Evolutionary conservation across 2,113 vertebrate genomes (phyloP), one percentile per base, ranked within the genome.

Genomic region (Sceloporus tristichus): DNA sequence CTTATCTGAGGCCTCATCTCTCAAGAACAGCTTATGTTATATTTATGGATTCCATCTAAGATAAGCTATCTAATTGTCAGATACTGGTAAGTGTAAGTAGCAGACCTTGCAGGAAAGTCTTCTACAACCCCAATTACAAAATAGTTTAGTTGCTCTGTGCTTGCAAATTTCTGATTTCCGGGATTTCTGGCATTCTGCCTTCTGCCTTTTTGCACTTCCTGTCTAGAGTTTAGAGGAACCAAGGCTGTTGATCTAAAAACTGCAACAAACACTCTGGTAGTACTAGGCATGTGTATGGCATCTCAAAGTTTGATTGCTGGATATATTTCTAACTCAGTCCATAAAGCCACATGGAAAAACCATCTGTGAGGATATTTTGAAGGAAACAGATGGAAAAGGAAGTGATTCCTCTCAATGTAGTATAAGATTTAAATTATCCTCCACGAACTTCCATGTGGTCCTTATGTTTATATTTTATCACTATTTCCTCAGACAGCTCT

Each of bases 361-460:
- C 95, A 97, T 97, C 94, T 96, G 96, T 95, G 95, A 95, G 91
- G 90, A 93, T 95, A 96, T 96, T 96, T 95, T 95, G 94, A 96
- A 96, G 95, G 96, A 96, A 97, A 96, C 94, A 97, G 94, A 97
- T 96, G 94, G 95, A 96, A 97, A 96, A 96, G 93, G 92, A 96
- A 96, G 93, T 95, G 95, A 96, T 96, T 97, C 94, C 93, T 97
- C 93, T 91, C 94, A 95, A 96, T 94, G 93, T 85, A 91, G 88
- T 94, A 79, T 93, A 96, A 96, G 95, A 97, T 98, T 97, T 98
- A 97, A 96, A 97, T 97, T 96, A 96, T 97, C 96, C 93, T 97
- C 94, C 93, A 95, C 92, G 94, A 97, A 96, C 95, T 95, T 97
- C 95, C 91, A 94, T 94, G 94, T 95, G 97, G 96, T 95, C 95